These are phyloP conservation scores for Hypocryptadius cinnamomeus DNA, from an alignment of 2,113 vertebrate genomes.

Conservation along the genomic window DNA sequence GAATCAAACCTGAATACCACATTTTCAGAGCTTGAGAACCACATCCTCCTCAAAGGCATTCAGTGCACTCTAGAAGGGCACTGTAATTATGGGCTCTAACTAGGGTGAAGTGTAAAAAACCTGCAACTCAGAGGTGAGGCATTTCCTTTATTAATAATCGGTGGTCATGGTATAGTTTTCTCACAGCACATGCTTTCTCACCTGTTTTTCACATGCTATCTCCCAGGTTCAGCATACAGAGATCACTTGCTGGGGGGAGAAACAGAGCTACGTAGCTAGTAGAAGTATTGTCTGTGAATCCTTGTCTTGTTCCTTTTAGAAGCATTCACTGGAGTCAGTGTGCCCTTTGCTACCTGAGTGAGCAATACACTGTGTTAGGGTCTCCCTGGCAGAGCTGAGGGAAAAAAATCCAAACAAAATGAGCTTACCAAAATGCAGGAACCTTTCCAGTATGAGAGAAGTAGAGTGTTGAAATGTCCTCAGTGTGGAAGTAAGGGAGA, in stretches of 20 bases:
- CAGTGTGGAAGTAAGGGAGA: background rate
- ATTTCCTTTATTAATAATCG: background rate
- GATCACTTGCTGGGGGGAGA: background rate
- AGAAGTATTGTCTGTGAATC: background rate
- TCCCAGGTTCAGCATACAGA: background rate
- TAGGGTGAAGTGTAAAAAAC: background rate
- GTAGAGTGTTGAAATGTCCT: background rate
- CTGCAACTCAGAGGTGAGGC: background rate
- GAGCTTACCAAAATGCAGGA: background rate
- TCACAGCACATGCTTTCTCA: no score
- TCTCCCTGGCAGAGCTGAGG: background rate
- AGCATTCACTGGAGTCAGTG: rapidly evolving
- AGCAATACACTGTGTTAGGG: background rate
- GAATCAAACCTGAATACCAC: background rate
- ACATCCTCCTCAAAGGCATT: background rate
- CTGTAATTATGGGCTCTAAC: background rate
- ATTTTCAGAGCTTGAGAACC: background rate
- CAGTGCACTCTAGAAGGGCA: background rate
- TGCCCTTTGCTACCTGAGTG: background rate
- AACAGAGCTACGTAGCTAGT: background rate
- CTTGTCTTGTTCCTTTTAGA: background rate
- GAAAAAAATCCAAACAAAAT: background rate
- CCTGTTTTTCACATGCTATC: background rate
- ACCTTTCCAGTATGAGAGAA: background rate
- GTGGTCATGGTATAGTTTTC: background rate